These are phyloP conservation scores for Cantharis nigra DNA, from an alignment of 2,888 invertebrate genomes.

Conservation along the genomic window DNA sequence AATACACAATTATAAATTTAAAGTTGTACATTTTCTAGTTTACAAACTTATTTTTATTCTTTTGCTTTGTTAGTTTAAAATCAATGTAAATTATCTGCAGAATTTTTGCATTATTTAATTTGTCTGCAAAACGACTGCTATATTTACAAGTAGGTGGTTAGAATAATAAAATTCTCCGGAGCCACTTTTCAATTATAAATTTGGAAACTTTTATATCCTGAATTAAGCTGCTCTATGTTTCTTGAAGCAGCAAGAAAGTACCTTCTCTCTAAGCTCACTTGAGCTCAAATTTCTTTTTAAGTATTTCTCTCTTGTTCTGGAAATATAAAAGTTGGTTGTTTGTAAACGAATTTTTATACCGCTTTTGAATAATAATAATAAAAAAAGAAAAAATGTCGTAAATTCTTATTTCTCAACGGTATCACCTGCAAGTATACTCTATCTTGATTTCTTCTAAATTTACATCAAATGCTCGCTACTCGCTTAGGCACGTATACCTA, in stretches of 20 bases:
- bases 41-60: not conserved
- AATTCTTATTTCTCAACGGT: not conserved
- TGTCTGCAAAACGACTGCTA: constrained; percentile 21
- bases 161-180: constrained; percentile 27
- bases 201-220: constrained; percentile 29
- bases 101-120: constrained; percentile 22
- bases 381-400: not conserved
- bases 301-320: not conserved
- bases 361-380: constrained; percentile 2
- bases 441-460: not conserved
- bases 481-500: not conserved
- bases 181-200: constrained; percentile 32
- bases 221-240: constrained; percentile 13
- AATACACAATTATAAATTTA: not conserved
- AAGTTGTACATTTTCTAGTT: not conserved
- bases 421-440: not conserved
- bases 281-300: constrained; percentile 8
- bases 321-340: constrained; percentile 1
- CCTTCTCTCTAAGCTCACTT: constrained; percentile 8
- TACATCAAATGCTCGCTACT: not conserved
- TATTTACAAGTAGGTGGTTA: constrained; percentile 22
- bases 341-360: constrained; percentile 2
- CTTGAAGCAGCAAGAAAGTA: constrained; percentile 9
- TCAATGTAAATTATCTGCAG: not conserved
- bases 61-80: not conserved